phyloP scores from a whole-genome alignment of 2,888 invertebrate species.

The Drosophila stalkeri region DNA sequence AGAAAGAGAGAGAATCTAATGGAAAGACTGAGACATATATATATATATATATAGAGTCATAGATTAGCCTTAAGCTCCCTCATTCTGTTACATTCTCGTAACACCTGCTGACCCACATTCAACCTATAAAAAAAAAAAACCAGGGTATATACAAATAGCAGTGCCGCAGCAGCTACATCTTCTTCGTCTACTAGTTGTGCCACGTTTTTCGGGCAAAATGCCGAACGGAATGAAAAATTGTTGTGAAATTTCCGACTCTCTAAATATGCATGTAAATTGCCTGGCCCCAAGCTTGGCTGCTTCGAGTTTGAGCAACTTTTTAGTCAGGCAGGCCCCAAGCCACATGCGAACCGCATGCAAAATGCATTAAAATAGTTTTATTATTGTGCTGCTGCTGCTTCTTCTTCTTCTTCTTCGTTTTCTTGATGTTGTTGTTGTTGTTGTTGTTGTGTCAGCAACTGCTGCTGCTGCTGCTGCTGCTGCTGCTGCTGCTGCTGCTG shows the following conservation, averaged over 20 bases:
- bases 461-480: neutral
- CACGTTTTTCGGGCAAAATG: constrained; percentile 23
- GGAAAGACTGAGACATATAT: neutral
- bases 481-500: neutral
- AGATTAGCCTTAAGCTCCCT: too few relatives aligned
- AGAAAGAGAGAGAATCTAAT: neutral
- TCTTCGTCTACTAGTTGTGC: neutral
- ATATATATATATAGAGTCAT: neutral
- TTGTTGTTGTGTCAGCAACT: constrained; percentile 1
- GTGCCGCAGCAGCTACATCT: neutral
- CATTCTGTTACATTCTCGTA: neutral
- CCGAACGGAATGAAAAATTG: constrained; percentile 27
- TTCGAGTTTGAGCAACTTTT: constrained; percentile 24
- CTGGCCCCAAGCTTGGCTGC: constrained; percentile 33
- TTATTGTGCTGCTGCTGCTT: constrained; percentile 15
- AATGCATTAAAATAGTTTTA: constrained; percentile 63
- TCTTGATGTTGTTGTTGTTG: neutral
- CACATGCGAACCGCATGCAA: constrained; percentile 52
- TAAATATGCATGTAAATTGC: constrained; percentile 47
- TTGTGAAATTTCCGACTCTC: constrained; percentile 15
- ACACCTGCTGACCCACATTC: neutral
- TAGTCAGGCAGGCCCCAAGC: constrained; percentile 1
- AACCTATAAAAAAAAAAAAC: rapidly evolving
- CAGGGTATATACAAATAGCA: constrained; percentile 2
- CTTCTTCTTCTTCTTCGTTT: neutral